Evolutionary conservation across 2,113 vertebrate species (phyloP).

Genomic region (Cnemophilus loriae): DNA sequence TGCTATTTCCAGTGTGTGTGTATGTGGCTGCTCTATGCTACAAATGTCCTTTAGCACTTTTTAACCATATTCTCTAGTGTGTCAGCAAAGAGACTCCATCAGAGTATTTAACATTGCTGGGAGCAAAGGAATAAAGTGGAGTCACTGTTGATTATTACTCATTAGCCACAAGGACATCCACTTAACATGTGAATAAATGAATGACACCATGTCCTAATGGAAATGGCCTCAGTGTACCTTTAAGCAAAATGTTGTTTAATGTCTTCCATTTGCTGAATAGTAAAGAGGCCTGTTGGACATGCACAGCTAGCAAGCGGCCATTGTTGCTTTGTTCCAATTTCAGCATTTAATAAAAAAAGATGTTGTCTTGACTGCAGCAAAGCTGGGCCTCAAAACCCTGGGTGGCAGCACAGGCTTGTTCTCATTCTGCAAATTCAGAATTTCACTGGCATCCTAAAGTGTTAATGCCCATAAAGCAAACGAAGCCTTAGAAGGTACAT

Average conservation of each 20-base stretch:
- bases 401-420: background rate
- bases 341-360: slow-evolving; percentile 77
- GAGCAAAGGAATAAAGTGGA: slow-evolving; percentile 80
- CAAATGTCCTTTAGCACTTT: slow-evolving; percentile 70
- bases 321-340: slow-evolving; percentile 80
- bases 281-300: slow-evolving; percentile 80
- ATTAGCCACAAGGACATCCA: slow-evolving; percentile 88
- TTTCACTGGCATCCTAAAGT: background rate
- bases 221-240: slow-evolving; percentile 80
- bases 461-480: slow-evolving; percentile 30
- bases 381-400: background rate
- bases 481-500: background rate
- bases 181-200: slow-evolving; percentile 83
- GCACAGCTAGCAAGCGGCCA: slow-evolving; percentile 73
- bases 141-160: slow-evolving; percentile 88
- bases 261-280: slow-evolving; percentile 83
- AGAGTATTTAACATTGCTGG: slow-evolving; percentile 80
- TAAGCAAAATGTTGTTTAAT: slow-evolving; percentile 85
- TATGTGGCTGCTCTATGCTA: background rate
- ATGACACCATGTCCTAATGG: slow-evolving; percentile 78
- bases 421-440: background rate
- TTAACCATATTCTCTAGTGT: slow-evolving; percentile 71
- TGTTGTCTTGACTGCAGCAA: slow-evolving; percentile 12
- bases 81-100: slow-evolving; percentile 68
- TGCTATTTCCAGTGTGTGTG: background rate